Evolutionary conservation across 1,140 invertebrate species (phyloP), one percentile per base, ranked within the genome.

Genomic region (Goniozus legneri): DNA sequence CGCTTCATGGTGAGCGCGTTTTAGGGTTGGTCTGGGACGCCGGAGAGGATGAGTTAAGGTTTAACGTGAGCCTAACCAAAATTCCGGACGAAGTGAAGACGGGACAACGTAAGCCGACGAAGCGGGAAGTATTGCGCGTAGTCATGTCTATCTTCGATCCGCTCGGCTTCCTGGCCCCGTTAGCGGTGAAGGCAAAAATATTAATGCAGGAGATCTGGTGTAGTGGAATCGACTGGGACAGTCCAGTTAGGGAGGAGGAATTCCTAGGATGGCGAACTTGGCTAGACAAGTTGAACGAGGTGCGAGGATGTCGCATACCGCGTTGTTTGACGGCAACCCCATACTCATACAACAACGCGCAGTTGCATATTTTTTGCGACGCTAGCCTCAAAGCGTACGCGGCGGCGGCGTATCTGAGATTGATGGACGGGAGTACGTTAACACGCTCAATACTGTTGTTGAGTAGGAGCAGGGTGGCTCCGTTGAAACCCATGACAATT

Each of bases 321-420:
- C 16, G 50, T 2, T 43, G 44, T 18, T 22, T 36, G 6, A 16
- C 7, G 14, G 22, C 22, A 6, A 34, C 16, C 14, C 8, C 2
- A 0, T 19, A n/a, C 8, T 2, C 8, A 14, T 31, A n/a, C 8
- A 13, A 3, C 31, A 6, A 37, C 15, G 22, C 40, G 1, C 38
- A 61, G 21, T 30, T 65, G 19, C 63, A 73, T 44, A 40, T 62
- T 0, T 72, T 71, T 44, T 53, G 48, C 24, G 69, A 69, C 13
- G 65, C 67, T 2, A 46, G 44, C 21, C 2, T 31, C 6, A 41
- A 15, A 10, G 49, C 43, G 1, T 42, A 33, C 22, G 33, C 49
- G 0, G 43, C 43, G 3, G 37, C 15, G 2, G 37, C 33, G 3
- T 51, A 51, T 37, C 15, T 45, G 13, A 27, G 49, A 13, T 3